Conservation (phyloP, 2,113 vertebrate species). For the Xiphophorus maculatus region DNA sequence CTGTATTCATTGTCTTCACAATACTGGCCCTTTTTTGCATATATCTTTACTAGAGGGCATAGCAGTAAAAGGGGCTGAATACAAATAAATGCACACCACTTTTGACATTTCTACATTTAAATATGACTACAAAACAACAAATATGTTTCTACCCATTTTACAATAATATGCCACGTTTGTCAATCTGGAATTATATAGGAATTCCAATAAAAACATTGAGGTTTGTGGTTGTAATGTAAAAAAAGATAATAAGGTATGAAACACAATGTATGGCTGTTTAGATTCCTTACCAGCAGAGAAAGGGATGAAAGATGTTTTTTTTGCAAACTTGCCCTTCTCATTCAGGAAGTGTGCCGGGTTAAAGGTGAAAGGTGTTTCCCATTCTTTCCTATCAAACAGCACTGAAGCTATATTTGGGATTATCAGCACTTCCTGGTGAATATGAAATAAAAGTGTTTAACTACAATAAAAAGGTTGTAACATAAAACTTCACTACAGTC, state of each 20-base stretch:
- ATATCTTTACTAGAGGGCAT: not conserved
- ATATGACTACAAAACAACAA: not conserved
- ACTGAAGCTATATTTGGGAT: conserved; percentile 75
- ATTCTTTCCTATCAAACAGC: conserved; percentile 70
- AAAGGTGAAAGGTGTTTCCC: conserved; percentile 70
- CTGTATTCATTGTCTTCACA: no score
- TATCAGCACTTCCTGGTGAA: conserved; percentile 68
- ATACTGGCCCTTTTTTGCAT: no score
- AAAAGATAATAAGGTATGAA: not conserved
- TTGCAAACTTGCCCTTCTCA: conserved; percentile 80
- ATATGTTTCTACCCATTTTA: not conserved
- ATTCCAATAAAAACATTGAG: no score
- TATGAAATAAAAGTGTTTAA: conserved; percentile 13
- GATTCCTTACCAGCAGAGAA: conserved; percentile 81
- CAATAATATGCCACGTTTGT: not conserved
- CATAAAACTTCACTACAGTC: fast-evolving
- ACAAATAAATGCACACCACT: not conserved
- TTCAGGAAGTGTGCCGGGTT: conserved; percentile 86
- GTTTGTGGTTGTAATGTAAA: no score
- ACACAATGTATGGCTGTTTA: conserved; percentile 9
- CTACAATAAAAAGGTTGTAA: not conserved
- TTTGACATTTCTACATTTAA: not conserved
- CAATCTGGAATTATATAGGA: no score
- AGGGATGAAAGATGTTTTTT: conserved; percentile 80
- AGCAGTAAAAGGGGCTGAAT: not conserved